Percentiles rank a stretch among this genome's conserved stretches.
Evolutionary conservation across 1,140 invertebrate species (phyloP).

Genomic region (Camponotus floridanus): DNA sequence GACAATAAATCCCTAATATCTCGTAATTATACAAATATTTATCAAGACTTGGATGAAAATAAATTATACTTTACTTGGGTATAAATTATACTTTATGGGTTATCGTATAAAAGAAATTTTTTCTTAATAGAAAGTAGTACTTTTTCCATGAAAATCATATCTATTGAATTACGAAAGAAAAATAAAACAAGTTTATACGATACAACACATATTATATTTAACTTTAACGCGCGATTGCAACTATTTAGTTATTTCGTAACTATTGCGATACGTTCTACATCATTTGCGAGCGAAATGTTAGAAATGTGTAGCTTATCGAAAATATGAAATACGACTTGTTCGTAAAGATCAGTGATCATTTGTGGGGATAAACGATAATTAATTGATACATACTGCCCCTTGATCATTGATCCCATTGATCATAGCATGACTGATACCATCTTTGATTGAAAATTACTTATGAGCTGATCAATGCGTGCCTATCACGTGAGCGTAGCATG

Average conservation of each 20-base stretch:
- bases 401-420: not conserved
- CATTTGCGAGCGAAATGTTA: not conserved
- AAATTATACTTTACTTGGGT: not conserved
- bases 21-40: slow-evolving; percentile 3
- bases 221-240: not conserved
- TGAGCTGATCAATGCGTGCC: not conserved
- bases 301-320: not conserved
- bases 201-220: not conserved
- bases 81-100: too few relatives aligned
- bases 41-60: not conserved
- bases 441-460: not conserved
- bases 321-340: not conserved
- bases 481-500: slow-evolving; percentile 18
- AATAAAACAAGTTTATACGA: not conserved
- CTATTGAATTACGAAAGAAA: not conserved
- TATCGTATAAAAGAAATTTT: not conserved
- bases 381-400: not conserved
- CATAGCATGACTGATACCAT: not conserved
- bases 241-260: not conserved
- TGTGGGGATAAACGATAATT: not conserved
- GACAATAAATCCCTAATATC: not conserved
- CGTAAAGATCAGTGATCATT: not conserved
- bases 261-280: not conserved
- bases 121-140: slow-evolving; percentile 11
- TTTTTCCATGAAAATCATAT: not conserved